Conservation (phyloP, 2,888 invertebrate species). For the Ypsolopha sequella region DNA sequence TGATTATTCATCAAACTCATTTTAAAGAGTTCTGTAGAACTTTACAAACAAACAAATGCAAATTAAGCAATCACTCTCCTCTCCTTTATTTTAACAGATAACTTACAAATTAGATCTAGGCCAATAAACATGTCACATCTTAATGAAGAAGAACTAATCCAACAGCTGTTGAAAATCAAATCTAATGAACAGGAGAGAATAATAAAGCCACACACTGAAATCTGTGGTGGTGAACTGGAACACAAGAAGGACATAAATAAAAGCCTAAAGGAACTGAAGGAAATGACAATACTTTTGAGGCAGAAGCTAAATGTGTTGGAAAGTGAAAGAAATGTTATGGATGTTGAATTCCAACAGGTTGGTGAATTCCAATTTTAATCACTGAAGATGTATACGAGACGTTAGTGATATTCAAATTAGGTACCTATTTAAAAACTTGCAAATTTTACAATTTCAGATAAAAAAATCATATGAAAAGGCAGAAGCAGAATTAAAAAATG, state of each 20-base stretch:
- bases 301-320: slow-evolving; percentile 50
- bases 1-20: too few species aligned
- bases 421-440: too few species aligned
- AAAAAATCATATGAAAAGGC: slow-evolving; percentile 45
- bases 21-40: too few species aligned
- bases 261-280: slow-evolving; percentile 51
- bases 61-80: too few species aligned
- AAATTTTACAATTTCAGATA: slow-evolving; percentile 27
- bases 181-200: slow-evolving; percentile 1
- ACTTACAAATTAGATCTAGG: too few species aligned
- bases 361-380: neutral
- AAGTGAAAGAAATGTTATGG: slow-evolving; percentile 54
- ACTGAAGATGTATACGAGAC: neutral
- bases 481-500: slow-evolving; percentile 61
- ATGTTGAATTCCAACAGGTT: slow-evolving; percentile 54
- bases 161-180: slow-evolving; percentile 26
- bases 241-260: slow-evolving; percentile 22
- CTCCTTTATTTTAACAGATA: too few species aligned
- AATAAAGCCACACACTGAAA: neutral
- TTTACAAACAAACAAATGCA: too few species aligned
- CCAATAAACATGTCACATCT: slow-evolving; percentile 2
- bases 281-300: slow-evolving; percentile 41
- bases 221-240: slow-evolving; percentile 7
- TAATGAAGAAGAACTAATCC: slow-evolving; percentile 23
- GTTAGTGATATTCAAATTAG: neutral